Percentiles rank a stretch among this genome's conserved stretches.
Conservation (phyloP, 30 jellyfish, hydroid and myxozoan genomes). For the Turritopsis rubra region DNA sequence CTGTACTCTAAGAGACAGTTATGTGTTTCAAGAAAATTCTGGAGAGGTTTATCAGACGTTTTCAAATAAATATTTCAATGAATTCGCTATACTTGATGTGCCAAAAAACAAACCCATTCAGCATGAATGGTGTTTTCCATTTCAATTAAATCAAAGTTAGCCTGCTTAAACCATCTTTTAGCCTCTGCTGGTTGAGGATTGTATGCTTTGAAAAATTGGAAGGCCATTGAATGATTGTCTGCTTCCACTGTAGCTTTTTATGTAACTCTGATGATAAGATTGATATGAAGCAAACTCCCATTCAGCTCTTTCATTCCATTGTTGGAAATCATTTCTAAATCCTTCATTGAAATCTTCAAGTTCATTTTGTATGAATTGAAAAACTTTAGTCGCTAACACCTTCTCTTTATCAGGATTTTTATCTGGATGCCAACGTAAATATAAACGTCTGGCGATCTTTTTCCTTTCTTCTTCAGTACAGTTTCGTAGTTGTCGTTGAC, state of each 20-base stretch:
- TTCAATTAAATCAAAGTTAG: conserved; percentile 44
- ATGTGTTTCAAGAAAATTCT: no score
- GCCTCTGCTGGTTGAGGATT: conserved; percentile 85
- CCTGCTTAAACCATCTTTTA: conserved; percentile 65
- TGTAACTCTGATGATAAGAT: neutral
- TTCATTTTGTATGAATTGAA: conserved; percentile 39
- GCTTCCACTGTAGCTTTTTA: neutral
- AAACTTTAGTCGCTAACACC: conserved; percentile 45
- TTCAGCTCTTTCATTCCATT: conserved; percentile 20
- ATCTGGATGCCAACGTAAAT: conserved; percentile 79
- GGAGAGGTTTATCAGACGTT: no score
- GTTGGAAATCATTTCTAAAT: neutral
- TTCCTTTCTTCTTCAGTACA: conserved; percentile 22
- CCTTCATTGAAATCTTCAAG: conserved; percentile 15
- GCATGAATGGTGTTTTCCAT: conserved; percentile 21
- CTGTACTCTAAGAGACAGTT: no score
- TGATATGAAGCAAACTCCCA: neutral
- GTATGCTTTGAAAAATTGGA: conserved; percentile 19
- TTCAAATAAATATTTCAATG: no score
- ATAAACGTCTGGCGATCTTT: conserved; percentile 44
- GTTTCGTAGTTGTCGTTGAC: neutral
- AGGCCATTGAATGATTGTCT: conserved; percentile 2
- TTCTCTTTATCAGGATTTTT: conserved; percentile 45
- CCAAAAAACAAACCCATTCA: conserved; percentile 70
- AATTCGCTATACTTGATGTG: conserved; percentile 81